Evolutionary conservation across 2,113 vertebrate species (phyloP).

Genomic region (Pogona vitticeps): DNA sequence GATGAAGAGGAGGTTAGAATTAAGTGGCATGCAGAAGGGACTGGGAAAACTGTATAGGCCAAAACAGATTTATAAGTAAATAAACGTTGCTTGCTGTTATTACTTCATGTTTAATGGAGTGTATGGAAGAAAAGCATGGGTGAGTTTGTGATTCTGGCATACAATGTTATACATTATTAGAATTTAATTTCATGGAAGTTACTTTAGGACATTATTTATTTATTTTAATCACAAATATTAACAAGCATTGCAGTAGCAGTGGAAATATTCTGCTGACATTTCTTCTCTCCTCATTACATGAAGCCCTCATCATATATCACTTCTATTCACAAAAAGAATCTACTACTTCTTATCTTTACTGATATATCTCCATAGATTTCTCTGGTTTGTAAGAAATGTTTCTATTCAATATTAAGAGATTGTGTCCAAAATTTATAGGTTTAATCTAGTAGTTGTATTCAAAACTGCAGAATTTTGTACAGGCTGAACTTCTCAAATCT

Average conservation of each 20-base stretch:
- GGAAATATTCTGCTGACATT: constrained; percentile 38
- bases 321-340: constrained; percentile 13
- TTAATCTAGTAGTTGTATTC: constrained; percentile 37
- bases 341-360: constrained; percentile 39
- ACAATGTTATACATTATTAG: constrained; percentile 60
- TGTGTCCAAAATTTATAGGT: constrained; percentile 20
- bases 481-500: constrained; percentile 44
- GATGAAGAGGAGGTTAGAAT: constrained; percentile 72
- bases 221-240: constrained; percentile 59
- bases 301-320: constrained; percentile 48
- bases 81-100: constrained; percentile 62
- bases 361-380: constrained; percentile 36
- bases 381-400: constrained; percentile 41
- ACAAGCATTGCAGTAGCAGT: constrained; percentile 37
- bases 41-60: constrained; percentile 67
- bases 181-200: constrained; percentile 48
- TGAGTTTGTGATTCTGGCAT: constrained; percentile 69
- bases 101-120: constrained; percentile 71
- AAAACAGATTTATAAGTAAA: constrained; percentile 75
- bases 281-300: constrained; percentile 34
- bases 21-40: constrained; percentile 78
- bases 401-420: constrained; percentile 34
- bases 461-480: constrained; percentile 15
- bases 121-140: constrained; percentile 71
- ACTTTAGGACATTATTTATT: constrained; percentile 38